A percentile compares a stretch with the other conserved stretches of the same genome.
phyloP scores from a whole-genome alignment of 2,113 vertebrate species.

The Ailurus styani region DNA sequence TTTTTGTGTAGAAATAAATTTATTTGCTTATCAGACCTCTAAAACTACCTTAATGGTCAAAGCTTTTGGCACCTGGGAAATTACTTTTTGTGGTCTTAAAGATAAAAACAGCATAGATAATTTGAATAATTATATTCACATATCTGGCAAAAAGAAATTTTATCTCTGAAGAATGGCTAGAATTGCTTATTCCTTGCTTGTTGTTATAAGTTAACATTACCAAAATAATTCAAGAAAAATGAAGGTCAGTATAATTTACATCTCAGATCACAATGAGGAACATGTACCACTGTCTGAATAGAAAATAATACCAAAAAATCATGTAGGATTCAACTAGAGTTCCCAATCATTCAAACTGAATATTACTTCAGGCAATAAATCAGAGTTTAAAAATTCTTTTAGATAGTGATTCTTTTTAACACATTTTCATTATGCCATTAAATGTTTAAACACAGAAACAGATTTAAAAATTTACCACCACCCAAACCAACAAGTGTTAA shows the following conservation, averaged over 20 bases:
- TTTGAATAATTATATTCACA: background rate
- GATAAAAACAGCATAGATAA: background rate
- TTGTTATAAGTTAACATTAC: background rate
- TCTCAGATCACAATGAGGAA: slow-evolving; percentile 3
- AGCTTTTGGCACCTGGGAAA: background rate
- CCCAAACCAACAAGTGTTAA: background rate
- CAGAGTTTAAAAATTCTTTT: background rate
- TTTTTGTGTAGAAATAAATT: slow-evolving; percentile 18
- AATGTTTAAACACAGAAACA: background rate
- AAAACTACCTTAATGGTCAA: background rate
- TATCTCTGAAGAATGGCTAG: background rate
- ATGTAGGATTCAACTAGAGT: background rate
- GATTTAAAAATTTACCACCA: background rate
- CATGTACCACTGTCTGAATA: background rate
- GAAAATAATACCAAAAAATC: background rate
- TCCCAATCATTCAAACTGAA: background rate
- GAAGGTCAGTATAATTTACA: background rate
- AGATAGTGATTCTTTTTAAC: background rate
- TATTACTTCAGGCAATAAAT: background rate
- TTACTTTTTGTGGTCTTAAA: background rate
- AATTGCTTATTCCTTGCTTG: background rate
- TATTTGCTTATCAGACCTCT: background rate
- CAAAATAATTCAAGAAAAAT: slow-evolving; percentile 1
- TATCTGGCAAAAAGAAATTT: background rate
- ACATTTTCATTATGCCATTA: background rate